These are phyloP conservation scores for Crenichthys baileyi DNA, from an alignment of 2,797 vertebrate species.

Conservation along the genomic window DNA sequence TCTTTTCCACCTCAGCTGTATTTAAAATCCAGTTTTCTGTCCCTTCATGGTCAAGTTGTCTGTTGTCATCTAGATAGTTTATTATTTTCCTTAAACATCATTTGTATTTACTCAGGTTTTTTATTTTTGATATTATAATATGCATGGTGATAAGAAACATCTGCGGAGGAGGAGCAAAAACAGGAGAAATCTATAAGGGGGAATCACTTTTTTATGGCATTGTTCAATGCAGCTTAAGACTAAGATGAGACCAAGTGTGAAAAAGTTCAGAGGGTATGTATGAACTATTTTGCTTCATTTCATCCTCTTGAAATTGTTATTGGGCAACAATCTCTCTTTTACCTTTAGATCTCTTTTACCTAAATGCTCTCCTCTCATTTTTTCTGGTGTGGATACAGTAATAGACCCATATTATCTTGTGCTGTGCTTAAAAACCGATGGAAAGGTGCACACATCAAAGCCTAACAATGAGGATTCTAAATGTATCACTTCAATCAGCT, in stretches of 20 bases:
- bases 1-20: too few relatives aligned
- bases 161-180: background rate
- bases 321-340: constrained; percentile 1
- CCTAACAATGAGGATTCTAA: constrained; percentile 9
- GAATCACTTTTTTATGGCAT: background rate
- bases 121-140: background rate
- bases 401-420: constrained; percentile 1
- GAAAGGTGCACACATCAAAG: constrained; percentile 30
- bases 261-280: background rate
- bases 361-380: background rate
- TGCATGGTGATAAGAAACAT: background rate
- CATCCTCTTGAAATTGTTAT: constrained; percentile 9
- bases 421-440: constrained; percentile 8
- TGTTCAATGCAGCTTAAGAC: background rate
- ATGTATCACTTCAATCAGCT: constrained; percentile 30
- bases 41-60: too few relatives aligned
- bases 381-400: constrained; percentile 26
- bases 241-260: background rate
- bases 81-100: background rate
- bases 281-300: background rate
- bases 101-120: background rate
- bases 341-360: background rate
- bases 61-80: too few relatives aligned
- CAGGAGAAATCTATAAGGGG: background rate
- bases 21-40: too few relatives aligned